Evolutionary conservation across 2,888 invertebrate species (phyloP), one percentile per base, ranked within the genome.

Genomic region (Sinodicranocentrus sp.): DNA sequence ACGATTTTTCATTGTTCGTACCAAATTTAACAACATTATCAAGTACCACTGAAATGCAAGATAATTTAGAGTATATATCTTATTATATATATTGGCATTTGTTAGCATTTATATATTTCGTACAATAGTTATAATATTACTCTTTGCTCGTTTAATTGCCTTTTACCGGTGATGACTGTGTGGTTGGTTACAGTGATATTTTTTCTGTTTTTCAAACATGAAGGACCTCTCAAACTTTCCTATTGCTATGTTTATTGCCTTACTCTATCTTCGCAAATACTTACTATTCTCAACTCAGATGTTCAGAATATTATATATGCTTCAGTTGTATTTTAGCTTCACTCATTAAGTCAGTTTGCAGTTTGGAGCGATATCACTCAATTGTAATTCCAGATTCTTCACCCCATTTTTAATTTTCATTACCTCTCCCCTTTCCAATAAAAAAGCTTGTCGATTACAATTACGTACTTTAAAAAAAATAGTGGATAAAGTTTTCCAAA

Each of bases 181-280:
- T 84, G 79, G 79, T 85, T 84, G 82, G 78, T 80, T 84, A 79
- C 63, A 79, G 71, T 82, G 28, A 48, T 43, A 71, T 75, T 86
- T 85, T 59, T 80, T 88, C 72, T 82, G 48, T 87, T 84, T 76
- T 73, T 88, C 79, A 76, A 85, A 86, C 85, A 85, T 85, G 88
- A 91, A 91, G 91, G 91, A 91, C 91, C 91, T 91, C 91, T 91
- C 91, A 91, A 91, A 90, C 89, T 91, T 90, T 90, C 91, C 90
- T 90, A 89, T 88, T 90, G 89, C 89, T 89, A 89, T 89, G 88
- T 89, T 88, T 87, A 83, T 86, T 89, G 79, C 85, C 84, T 88
- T 80, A 83, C 85, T 86, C 76, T 85, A 80, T 86, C 85, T 82
- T 86, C 86, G 86, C 86, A 83, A 73, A 75, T 76, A 76, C 71